A percentile compares a stretch with the other conserved stretches of the same genome.
Evolutionary conservation across 2,113 vertebrate species (phyloP).

Genomic region (Peromyscus californicus): DNA sequence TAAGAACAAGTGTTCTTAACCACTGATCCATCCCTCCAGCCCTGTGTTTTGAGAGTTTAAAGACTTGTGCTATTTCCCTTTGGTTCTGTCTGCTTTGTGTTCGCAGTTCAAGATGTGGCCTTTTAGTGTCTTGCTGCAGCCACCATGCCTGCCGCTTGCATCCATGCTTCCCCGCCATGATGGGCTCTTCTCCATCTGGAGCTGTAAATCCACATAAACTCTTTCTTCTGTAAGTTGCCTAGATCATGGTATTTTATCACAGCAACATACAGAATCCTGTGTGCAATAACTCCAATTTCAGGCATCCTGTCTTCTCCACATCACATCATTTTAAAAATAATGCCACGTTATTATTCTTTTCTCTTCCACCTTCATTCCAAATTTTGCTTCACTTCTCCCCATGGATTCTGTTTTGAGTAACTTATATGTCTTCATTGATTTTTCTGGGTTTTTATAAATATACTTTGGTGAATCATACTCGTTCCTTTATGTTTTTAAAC

Average conservation of each 20-base stretch:
- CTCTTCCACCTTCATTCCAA: background rate
- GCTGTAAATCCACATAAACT: background rate
- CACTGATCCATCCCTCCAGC: background rate
- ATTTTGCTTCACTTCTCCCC: background rate
- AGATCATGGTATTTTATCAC: background rate
- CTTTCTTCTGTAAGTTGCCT: background rate
- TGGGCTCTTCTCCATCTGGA: background rate
- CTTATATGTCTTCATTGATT: background rate
- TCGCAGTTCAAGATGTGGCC: background rate
- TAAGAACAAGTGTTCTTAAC: background rate
- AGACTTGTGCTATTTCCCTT: background rate
- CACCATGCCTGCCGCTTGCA: too few relatives aligned
- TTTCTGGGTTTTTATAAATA: background rate
- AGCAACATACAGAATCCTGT: background rate
- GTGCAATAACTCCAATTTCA: background rate
- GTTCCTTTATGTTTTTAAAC: background rate
- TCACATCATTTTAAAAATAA: background rate
- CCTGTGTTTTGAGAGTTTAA: background rate
- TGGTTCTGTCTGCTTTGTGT: background rate
- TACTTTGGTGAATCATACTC: background rate
- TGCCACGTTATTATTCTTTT: background rate
- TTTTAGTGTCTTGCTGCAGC: background rate
- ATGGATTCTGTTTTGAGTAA: background rate
- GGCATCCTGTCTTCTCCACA: background rate
- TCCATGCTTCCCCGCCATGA: background rate